Evolutionary conservation across 2,888 invertebrate genomes (phyloP), one percentile per base, ranked within the genome.

Genomic region (Parasteatoda lunata): DNA sequence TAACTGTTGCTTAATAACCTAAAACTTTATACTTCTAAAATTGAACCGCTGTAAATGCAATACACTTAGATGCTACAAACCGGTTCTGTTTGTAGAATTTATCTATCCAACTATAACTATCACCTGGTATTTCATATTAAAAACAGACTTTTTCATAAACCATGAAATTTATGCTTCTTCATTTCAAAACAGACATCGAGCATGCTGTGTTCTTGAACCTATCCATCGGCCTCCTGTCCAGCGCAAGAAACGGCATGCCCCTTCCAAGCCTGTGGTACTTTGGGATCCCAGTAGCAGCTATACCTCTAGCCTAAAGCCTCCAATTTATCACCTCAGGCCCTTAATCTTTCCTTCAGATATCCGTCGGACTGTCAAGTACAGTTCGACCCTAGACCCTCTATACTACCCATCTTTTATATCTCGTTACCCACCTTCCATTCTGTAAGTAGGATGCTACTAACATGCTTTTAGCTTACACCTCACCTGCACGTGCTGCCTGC

Each of bases 371-470:
- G 47, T 47, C 9, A 83, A 82, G 65, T 54, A 70, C 72, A 77
- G 69, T 71, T 78, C 87, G 52, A 78, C 77, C 47, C 75, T 88
- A 54, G 88, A 88, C 66, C 88, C 88, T 75, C 83, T 88, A 47
- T 88, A 72, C 88, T 88, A 83, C 88, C 88, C 88, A 75, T 81
- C 82, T 81, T 88, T 83, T 78, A 81, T 81, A 68, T 71, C 88
- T 75, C 82, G 88, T 47, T 83, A 88, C 83, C 88, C 83, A 71
- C 79, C 82, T 83, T 81, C 78, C 77, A 76, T 88, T 79, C 83
- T 88, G 83, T 88, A 88, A 88, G 88, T 88, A 83, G 83, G 72
- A 48, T 78, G 81, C 81, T 77, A 72, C 52, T 59, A 54, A 54
- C 15, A 52, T 70, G 59, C 54, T 54, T 66, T 13, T 70, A 54